Conservation (phyloP, 2,797 vertebrate genomes). For the Spheniscus humboldti region DNA sequence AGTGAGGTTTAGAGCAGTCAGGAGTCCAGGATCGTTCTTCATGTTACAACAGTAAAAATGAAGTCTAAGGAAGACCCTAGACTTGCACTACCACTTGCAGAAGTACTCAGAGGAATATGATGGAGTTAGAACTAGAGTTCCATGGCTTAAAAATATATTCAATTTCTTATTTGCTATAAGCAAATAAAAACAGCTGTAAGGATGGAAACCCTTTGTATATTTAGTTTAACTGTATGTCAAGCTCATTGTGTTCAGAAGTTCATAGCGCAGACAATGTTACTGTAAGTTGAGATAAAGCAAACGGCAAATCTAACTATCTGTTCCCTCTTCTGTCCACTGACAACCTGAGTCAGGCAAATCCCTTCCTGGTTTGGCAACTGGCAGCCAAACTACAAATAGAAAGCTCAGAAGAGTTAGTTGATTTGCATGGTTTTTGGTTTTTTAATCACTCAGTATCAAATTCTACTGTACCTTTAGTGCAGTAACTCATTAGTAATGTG, state of each 20-base stretch:
- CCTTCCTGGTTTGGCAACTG: background rate
- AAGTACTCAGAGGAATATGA: background rate
- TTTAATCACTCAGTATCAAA: background rate
- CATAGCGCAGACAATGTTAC: background rate
- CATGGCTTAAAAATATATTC: background rate
- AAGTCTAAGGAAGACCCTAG: background rate
- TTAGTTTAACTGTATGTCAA: background rate
- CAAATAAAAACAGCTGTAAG: background rate
- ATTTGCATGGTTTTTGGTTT: background rate
- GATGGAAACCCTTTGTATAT: background rate
- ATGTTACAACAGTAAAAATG: background rate
- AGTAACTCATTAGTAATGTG: background rate
- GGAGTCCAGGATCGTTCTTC: background rate
- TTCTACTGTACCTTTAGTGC: background rate
- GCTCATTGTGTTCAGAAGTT: background rate
- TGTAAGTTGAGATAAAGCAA: background rate
- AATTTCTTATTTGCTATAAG: background rate
- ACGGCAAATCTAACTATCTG: accelerated
- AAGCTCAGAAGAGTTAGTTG: background rate
- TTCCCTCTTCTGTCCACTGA: background rate
- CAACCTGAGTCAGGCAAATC: background rate
- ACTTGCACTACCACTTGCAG: background rate
- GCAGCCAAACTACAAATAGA: background rate
- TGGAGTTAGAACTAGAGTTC: background rate
- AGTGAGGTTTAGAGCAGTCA: background rate